phyloP scores from a whole-genome alignment of 2,888 invertebrate genomes.

The Mimachlamys varia region DNA sequence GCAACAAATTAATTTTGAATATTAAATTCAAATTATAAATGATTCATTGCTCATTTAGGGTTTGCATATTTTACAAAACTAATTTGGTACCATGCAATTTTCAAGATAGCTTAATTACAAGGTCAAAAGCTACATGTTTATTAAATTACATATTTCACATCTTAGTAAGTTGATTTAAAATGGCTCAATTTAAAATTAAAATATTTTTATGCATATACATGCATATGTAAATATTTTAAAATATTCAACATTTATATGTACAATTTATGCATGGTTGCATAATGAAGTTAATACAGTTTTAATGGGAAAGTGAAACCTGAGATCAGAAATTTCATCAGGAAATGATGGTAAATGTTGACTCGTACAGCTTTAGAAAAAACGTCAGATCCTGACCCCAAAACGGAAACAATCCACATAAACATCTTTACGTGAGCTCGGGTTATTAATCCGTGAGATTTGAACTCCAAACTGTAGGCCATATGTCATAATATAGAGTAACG shows the following conservation, averaged over 20 bases:
- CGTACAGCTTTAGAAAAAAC: background rate
- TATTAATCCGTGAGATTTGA: slow-evolving; percentile 1
- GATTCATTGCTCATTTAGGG: background rate
- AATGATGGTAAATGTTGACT: background rate
- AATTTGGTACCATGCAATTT: background rate
- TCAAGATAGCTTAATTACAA: background rate
- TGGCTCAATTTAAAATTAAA: background rate
- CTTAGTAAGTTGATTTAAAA: too few relatives aligned
- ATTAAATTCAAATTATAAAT: background rate
- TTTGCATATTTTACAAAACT: background rate
- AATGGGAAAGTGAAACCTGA: background rate
- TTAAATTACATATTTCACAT: background rate
- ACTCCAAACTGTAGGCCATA: background rate
- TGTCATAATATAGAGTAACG: background rate
- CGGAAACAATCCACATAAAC: background rate
- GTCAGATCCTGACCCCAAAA: background rate
- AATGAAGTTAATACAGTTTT: background rate
- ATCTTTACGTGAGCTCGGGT: background rate
- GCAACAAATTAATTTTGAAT: background rate
- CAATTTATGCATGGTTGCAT: too few relatives aligned
- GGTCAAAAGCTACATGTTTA: background rate
- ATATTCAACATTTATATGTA: too few relatives aligned
- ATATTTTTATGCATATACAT: background rate
- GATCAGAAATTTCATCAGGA: background rate
- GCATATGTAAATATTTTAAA: too few relatives aligned